Evolutionary conservation across 2,888 invertebrate genomes (phyloP).

Genomic region (Tetanocera ferruginea): DNA sequence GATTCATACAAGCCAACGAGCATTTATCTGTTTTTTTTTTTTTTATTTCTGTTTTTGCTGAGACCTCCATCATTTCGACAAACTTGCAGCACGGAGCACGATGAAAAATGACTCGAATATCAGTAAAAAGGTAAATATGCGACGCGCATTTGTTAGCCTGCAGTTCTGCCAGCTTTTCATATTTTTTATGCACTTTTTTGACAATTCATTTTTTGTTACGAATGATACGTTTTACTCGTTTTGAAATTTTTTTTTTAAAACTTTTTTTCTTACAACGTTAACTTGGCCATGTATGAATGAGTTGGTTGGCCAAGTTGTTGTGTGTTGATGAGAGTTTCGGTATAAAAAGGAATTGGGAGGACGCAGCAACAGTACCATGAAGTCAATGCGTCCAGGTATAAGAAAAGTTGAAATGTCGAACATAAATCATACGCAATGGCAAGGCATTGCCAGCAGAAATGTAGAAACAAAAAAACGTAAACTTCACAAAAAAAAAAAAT

Average conservation of each 20-base stretch:
- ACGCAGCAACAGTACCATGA: neutral
- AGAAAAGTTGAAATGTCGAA: constrained; percentile 23
- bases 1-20: no score
- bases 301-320: neutral
- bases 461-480: neutral
- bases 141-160: constrained; percentile 19
- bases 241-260: neutral
- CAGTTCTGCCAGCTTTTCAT: constrained; percentile 24
- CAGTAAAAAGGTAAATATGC: constrained; percentile 30
- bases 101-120: constrained; percentile 30
- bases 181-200: constrained; percentile 22
- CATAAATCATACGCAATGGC: constrained; percentile 35
- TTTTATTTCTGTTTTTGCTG: no score
- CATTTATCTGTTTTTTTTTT: no score
- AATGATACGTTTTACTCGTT: neutral
- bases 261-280: neutral
- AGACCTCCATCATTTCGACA: neutral
- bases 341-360: no score
- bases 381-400: neutral
- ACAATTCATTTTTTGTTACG: constrained; percentile 21
- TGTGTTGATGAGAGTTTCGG: no score
- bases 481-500: neutral
- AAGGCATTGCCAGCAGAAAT: constrained; percentile 16
- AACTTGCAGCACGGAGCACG: neutral
- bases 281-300: neutral